These are phyloP conservation scores for Falco punctatus DNA, from an alignment of 2,113 vertebrate species.

Conservation along the genomic window DNA sequence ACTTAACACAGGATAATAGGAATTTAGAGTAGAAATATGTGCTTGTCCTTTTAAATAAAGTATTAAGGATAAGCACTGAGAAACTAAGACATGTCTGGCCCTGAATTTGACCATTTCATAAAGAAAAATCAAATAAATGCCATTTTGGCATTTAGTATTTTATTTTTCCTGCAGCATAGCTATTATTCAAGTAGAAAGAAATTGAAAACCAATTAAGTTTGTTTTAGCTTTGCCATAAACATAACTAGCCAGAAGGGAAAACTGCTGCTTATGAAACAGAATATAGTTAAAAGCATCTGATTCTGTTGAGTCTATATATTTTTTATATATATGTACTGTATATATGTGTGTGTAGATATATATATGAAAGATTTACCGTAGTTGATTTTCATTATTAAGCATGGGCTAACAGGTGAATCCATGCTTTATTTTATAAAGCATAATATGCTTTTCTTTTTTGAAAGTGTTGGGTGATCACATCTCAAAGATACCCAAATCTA, in stretches of 20 bases:
- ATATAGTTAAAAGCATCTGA: background rate
- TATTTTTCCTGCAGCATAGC: background rate
- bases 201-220: background rate
- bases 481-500: background rate
- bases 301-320: background rate
- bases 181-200: background rate
- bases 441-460: background rate
- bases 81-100: background rate
- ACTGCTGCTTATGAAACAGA: background rate
- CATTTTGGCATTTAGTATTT: background rate
- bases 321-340: no score
- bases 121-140: conserved; percentile 9
- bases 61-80: background rate
- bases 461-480: background rate
- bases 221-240: background rate
- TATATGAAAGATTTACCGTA: background rate
- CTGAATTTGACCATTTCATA: background rate
- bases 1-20: background rate
- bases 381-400: background rate
- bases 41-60: background rate
- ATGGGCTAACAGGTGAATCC: background rate
- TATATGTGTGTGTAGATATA: background rate
- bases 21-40: background rate
- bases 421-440: background rate
- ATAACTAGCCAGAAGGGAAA: background rate